These are phyloP conservation scores for Cottus gobio DNA, from an alignment of 2,113 vertebrate species.

Conservation along the genomic window DNA sequence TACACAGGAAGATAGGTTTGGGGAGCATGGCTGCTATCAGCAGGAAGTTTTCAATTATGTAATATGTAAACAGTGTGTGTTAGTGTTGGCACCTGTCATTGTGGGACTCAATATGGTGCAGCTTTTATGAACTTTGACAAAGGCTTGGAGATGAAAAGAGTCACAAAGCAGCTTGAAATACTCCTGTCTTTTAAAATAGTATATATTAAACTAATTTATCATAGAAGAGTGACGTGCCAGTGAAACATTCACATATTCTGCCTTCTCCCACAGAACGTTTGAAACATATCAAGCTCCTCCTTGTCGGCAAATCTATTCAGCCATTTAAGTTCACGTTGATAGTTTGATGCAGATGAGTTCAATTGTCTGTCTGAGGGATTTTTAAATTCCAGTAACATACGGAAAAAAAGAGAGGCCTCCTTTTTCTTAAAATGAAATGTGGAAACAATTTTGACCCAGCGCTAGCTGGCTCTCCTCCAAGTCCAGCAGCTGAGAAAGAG, in stretches of 20 bases:
- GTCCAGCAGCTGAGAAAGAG: slow-evolving; percentile 71
- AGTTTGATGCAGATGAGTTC: slow-evolving; percentile 15
- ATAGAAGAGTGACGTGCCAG: background rate
- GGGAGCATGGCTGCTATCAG: slow-evolving; percentile 42
- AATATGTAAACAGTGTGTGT: slow-evolving; percentile 62
- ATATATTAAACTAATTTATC: too few species aligned
- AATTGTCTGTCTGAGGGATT: background rate
- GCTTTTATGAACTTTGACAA: slow-evolving; percentile 20
- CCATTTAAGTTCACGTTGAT: background rate
- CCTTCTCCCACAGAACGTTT: slow-evolving; percentile 3
- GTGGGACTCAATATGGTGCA: slow-evolving; percentile 15
- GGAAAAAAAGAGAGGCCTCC: slow-evolving; percentile 18
- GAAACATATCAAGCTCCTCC: slow-evolving; percentile 2
- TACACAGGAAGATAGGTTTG: slow-evolving; percentile 41
- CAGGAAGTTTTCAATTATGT: slow-evolving; percentile 61
- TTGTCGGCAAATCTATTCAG: background rate
- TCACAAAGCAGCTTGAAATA: slow-evolving; percentile 5
- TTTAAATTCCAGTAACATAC: background rate
- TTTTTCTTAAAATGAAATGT: slow-evolving; percentile 69
- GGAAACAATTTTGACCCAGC: slow-evolving; percentile 69
- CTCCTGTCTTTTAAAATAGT: background rate
- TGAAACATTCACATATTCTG: background rate
- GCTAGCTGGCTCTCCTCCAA: slow-evolving; percentile 49
- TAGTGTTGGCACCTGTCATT: slow-evolving; percentile 51
- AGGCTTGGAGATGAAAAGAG: slow-evolving; percentile 12